These are phyloP conservation scores for Anser brachyrhynchus DNA, from an alignment of 2,113 vertebrate genomes.

Conservation along the genomic window DNA sequence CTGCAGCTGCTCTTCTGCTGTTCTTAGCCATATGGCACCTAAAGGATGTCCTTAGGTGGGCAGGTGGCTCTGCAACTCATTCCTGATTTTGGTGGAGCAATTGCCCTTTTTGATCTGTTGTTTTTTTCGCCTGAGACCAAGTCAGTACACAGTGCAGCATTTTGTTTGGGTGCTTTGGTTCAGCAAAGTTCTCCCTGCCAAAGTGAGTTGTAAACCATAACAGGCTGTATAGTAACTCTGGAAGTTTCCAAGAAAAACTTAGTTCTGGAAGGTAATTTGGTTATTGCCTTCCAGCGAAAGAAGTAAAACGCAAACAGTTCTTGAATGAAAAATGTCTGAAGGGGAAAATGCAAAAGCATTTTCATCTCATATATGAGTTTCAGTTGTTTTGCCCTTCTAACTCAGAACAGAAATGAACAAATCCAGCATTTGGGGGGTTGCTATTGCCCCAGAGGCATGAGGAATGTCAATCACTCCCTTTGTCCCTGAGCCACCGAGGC, in stretches of 20 bases:
- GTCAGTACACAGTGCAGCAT: too few species aligned
- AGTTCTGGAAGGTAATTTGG: not conserved
- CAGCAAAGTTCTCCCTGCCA: not conserved
- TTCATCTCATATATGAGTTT: not conserved
- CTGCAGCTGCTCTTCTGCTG: rapidly evolving
- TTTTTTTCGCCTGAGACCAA: not conserved
- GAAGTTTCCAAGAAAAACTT: not conserved
- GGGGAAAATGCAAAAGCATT: not conserved
- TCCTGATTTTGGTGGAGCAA: not conserved
- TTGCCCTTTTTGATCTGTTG: not conserved
- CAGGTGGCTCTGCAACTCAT: not conserved
- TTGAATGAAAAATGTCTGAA: not conserved
- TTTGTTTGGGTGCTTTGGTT: not conserved
- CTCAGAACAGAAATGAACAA: not conserved
- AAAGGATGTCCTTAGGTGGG: not conserved
- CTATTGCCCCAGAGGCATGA: not conserved
- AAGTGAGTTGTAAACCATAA: not conserved
- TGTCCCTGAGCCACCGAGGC: not conserved
- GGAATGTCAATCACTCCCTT: not conserved
- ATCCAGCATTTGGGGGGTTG: not conserved
- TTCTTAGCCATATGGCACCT: not conserved
- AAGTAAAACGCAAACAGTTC: not conserved
- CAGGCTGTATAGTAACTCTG: not conserved
- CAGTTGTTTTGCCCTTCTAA: not conserved
- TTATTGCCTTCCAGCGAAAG: not conserved